Evolutionary conservation across 2,113 vertebrate genomes (phyloP), one percentile per base, ranked within the genome.

Genomic region (Channa maculata): DNA sequence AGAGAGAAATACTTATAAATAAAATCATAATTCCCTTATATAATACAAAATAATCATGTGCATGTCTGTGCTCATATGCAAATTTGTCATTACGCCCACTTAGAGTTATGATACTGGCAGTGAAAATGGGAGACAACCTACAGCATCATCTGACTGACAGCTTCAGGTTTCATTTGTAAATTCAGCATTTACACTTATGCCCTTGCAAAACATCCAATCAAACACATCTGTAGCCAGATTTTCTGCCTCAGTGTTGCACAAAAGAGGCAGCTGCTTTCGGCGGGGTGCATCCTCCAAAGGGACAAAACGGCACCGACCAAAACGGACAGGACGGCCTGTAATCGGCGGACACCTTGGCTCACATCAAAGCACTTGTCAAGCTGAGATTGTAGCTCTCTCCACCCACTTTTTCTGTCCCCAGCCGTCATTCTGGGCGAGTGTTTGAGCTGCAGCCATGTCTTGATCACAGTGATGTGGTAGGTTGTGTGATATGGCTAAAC

Each of bases 401-500:
- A 5, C 77, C 81, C 75, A 70, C 62, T 60, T 54, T 65, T 71
- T 77, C 72, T 74, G 67, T 84, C 75, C 60, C 68, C 55, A 41
- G 71, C 55, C 57, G 54, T 82, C 68, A 51, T 78, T 73, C 67
- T 15, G 67, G 37, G 55, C 45, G 41, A 72, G 65, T 38, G 46
- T 76, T 83, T 74, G 61, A 80, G 76, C 67, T 24, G 48, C 55
- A 71, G 80, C 71, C 59, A 80, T 49, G 79, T 90, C 73, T 86
- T 86, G 77, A 92, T 91, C 84, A 86, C 65, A 80, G 77, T 65
- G 84, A 80, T 78, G 80, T 65, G 76, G 68, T 79, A 62, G 77
- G 68, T 85, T 3, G 76, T 74, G 58, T 81, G 83, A 82, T 84
- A 63, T 34, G 57, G 77, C 71, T 79, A 85, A 88, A 90, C 76